Percentiles rank a stretch among this genome's conserved stretches.
Evolutionary conservation across 2,113 vertebrate species (phyloP).

Genomic region (Pelecanoides urinatrix): DNA sequence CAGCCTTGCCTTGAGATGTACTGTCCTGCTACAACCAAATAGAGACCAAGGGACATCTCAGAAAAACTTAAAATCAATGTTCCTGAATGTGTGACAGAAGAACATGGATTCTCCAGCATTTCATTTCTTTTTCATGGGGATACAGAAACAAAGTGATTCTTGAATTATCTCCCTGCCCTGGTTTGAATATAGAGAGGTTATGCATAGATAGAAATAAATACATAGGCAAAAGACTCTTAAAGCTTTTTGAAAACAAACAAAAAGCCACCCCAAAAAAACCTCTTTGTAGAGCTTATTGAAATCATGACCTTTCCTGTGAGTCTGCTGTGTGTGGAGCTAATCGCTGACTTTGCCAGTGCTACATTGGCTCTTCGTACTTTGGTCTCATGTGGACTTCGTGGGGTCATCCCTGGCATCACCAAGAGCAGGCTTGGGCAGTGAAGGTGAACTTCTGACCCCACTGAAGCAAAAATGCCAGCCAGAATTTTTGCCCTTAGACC

Average conservation of each 20-base stretch:
- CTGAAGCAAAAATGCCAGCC: neutral
- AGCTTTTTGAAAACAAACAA: neutral
- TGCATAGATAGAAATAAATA: neutral
- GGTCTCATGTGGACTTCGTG: accelerated
- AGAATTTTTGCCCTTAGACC: neutral
- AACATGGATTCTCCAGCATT: neutral
- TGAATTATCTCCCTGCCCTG: neutral
- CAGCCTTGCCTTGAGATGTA: neutral
- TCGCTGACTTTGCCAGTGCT: neutral
- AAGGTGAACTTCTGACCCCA: neutral
- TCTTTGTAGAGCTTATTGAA: neutral
- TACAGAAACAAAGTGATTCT: neutral
- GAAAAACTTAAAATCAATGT: neutral
- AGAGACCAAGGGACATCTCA: neutral
- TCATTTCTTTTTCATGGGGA: neutral
- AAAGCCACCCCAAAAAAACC: accelerated
- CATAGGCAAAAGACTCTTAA: neutral
- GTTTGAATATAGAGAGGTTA: neutral
- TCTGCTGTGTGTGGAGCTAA: neutral
- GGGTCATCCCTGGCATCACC: neutral
- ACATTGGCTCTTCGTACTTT: neutral
- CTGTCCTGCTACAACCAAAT: neutral
- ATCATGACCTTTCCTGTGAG: neutral
- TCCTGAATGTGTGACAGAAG: neutral
- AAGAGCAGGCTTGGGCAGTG: neutral